Evolutionary conservation across 2,113 vertebrate species (phyloP).

Genomic region (Rousettus leschenaultii): DNA sequence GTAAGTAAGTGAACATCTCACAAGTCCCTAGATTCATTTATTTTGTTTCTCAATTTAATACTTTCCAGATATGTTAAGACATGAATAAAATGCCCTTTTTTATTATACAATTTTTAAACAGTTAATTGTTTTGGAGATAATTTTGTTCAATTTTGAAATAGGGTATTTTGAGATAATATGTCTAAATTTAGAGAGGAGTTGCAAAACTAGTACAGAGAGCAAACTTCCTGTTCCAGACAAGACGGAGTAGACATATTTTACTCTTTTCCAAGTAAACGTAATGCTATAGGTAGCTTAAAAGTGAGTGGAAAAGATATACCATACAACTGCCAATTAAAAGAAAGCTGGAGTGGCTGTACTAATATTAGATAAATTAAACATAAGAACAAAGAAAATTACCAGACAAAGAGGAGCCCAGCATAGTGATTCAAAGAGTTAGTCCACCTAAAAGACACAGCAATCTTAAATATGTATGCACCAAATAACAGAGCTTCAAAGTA

Average conservation of each 20-base stretch:
- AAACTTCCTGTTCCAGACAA: constrained; percentile 20
- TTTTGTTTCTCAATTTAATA: constrained; percentile 28
- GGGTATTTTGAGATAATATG: background rate
- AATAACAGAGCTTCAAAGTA: constrained; percentile 23
- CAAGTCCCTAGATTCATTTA: constrained; percentile 13
- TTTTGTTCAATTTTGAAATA: background rate
- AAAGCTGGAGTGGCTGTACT: constrained; percentile 4
- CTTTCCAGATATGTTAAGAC: constrained; percentile 17
- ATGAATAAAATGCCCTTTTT: constrained; percentile 17
- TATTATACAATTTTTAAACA: constrained; percentile 11
- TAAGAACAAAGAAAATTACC: constrained; percentile 22
- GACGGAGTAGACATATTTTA: background rate
- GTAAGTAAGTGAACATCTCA: constrained; percentile 37
- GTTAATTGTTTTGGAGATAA: background rate
- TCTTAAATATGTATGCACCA: constrained; percentile 17
- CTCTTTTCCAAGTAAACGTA: background rate
- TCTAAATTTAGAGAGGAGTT: constrained; percentile 31
- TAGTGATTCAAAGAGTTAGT: background rate
- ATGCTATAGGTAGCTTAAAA: constrained; percentile 14
- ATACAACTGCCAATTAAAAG: background rate
- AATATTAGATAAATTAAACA: constrained; percentile 29
- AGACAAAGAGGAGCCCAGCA: background rate
- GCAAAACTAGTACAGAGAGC: background rate
- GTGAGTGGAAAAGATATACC: background rate
- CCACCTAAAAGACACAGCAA: background rate